Conservation (phyloP, 2,888 invertebrate species). For the Dynastes maya region DNA sequence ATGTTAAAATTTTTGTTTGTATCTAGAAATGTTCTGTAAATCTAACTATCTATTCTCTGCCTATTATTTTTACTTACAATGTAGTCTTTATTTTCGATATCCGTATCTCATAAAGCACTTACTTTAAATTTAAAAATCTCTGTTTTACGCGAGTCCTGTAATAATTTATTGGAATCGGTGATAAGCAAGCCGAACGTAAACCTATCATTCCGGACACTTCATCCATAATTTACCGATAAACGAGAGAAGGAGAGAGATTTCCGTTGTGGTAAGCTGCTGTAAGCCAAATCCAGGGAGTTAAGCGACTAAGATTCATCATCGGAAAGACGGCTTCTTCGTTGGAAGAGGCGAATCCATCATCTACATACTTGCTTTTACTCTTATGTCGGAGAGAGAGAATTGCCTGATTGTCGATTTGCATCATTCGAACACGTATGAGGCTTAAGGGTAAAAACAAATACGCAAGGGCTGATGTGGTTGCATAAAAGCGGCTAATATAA, state of each 20-base stretch:
- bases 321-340: neutral
- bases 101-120: constrained; percentile 38
- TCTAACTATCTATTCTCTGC: neutral
- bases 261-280: neutral
- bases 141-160: constrained; percentile 25
- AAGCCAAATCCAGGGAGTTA: constrained; percentile 17
- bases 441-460: constrained; percentile 55
- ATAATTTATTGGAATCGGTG: constrained; percentile 25
- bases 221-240: constrained; percentile 37
- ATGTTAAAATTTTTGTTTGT: neutral
- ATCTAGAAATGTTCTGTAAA: neutral
- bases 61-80: neutral
- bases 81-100: constrained; percentile 21
- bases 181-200: constrained; percentile 30
- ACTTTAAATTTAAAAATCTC: constrained; percentile 33
- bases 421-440: constrained; percentile 55
- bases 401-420: constrained; percentile 51
- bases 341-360: constrained; percentile 18
- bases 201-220: constrained; percentile 35
- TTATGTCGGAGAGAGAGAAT: neutral
- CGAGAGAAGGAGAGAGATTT: constrained; percentile 29
- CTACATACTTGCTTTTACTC: neutral
- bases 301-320: constrained; percentile 15
- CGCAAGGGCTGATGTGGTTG: constrained; percentile 52
- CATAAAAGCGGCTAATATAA: constrained; percentile 26